Base-by-base conservation (phyloP, 2,888 invertebrate genomes). In the Cetonia aurata region DNA sequence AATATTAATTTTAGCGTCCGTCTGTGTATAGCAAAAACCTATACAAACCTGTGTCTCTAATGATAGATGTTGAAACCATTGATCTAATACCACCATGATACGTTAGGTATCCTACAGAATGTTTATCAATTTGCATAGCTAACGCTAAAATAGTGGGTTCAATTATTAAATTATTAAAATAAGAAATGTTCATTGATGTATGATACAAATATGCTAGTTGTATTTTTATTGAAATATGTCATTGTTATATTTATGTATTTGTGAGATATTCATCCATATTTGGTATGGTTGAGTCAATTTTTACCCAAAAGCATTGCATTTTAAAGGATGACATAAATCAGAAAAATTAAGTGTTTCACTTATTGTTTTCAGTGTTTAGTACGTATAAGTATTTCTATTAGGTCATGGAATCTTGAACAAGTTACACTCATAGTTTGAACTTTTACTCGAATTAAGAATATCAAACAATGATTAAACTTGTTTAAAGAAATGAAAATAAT, bases 31-130 rank as follows among this genome's bases (percentile, higher is more conserved):
- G 1, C 10, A 37, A 37, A 72, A 59, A 60, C 56, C 12, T 50
- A 50, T 37, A 53, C 6, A 46, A 67, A 78, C 92, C 91, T 0
- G 92, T 92, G 80, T 94, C 93, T 75, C 94, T 89, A 48, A 95
- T 92, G 65, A 97, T 86, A 44, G 92, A 90, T 0, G 96, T 93
- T 0, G 92, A 92, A 89, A 98, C 91, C 0, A 94, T 90, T 0
- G 93, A 92, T 84, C 91, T 77, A 77, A 86, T 82, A 0, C 90
- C 90, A 0, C 89, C 93, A 79, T 94, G 92, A 81, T 95, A 96
- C 0, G 95, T 94, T 44, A 98, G 84, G 78, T 96, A 95, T 6
- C 97, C 97, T 67, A 96, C 91, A 0, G 96, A 93, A 80, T 95
- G 92, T 69, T 93, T 93, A 79, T 96, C 95, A 73, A 98, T 85